These are phyloP conservation scores for Eclectus roratus DNA, from an alignment of 2,113 vertebrate genomes.

Conservation along the genomic window DNA sequence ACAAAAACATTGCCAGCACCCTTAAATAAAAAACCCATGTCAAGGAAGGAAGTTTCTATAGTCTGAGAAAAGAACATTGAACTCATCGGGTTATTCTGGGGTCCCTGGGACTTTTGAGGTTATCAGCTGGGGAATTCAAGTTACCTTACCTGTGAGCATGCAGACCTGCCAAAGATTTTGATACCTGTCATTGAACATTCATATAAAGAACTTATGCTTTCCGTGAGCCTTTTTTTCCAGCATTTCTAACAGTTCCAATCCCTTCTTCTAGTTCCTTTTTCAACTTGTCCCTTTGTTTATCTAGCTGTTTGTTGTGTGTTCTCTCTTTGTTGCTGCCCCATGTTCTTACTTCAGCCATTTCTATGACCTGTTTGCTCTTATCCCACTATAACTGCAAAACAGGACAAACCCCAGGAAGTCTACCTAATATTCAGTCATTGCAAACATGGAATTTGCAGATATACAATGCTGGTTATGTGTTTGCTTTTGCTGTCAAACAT, in stretches of 20 bases:
- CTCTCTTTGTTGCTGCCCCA: not conserved
- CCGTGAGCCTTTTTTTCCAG: not conserved
- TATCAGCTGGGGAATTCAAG: not conserved
- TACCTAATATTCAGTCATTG: not conserved
- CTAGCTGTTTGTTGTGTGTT: not conserved
- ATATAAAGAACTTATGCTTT: not conserved
- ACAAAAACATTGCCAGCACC: not conserved
- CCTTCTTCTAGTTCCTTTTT: not conserved
- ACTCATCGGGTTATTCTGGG: not conserved
- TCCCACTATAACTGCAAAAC: not conserved
- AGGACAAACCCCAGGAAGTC: not conserved
- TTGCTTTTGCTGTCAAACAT: constrained; percentile 2
- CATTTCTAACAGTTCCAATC: not conserved
- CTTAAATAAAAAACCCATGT: not conserved
- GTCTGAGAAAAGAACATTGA: not conserved
- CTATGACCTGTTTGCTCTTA: not conserved
- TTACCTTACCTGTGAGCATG: not conserved
- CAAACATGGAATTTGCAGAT: not conserved
- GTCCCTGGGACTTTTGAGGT: not conserved
- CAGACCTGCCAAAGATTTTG: not conserved
- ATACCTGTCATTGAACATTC: not conserved
- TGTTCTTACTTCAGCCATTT: not conserved
- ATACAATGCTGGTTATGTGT: not conserved
- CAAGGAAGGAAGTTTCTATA: not conserved
- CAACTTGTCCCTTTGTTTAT: not conserved